Percentiles rank a stretch among this genome's conserved stretches.
phyloP scores from a whole-genome alignment of 2,888 invertebrate genomes.

The Epinotia nisella region DNA sequence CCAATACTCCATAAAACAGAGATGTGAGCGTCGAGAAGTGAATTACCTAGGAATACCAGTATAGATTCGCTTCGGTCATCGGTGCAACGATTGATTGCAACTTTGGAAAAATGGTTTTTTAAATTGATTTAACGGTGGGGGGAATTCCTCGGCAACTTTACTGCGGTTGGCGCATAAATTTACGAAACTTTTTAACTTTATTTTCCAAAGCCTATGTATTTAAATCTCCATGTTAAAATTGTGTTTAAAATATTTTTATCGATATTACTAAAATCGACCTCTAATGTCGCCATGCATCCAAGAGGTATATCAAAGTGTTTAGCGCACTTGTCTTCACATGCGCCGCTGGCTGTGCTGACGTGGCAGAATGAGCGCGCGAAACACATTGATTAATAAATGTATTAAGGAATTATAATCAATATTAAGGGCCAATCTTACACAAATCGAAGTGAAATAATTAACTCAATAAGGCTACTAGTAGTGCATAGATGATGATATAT shows the following conservation, averaged over 20 bases:
- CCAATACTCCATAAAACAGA: neutral
- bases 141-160: neutral
- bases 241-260: neutral
- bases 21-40: constrained; percentile 5
- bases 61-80: constrained; percentile 38
- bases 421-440: too few relatives aligned
- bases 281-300: neutral
- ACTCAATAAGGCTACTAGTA: too few relatives aligned
- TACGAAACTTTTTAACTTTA: neutral
- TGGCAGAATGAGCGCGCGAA: too few relatives aligned
- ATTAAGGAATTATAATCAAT: too few relatives aligned
- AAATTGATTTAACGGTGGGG: constrained; percentile 31
- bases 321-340: too few relatives aligned
- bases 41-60: constrained; percentile 15
- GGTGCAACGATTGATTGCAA: constrained; percentile 38
- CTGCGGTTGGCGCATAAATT: neutral
- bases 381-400: too few relatives aligned
- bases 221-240: neutral
- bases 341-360: too few relatives aligned
- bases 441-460: too few relatives aligned
- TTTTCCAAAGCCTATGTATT: neutral
- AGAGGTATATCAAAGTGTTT: too few relatives aligned
- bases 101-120: constrained; percentile 38
- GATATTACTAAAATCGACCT: neutral
- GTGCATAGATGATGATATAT: too few relatives aligned